These are phyloP conservation scores for Myzus persicae DNA, from an alignment of 1,140 invertebrate genomes.

Conservation along the genomic window DNA sequence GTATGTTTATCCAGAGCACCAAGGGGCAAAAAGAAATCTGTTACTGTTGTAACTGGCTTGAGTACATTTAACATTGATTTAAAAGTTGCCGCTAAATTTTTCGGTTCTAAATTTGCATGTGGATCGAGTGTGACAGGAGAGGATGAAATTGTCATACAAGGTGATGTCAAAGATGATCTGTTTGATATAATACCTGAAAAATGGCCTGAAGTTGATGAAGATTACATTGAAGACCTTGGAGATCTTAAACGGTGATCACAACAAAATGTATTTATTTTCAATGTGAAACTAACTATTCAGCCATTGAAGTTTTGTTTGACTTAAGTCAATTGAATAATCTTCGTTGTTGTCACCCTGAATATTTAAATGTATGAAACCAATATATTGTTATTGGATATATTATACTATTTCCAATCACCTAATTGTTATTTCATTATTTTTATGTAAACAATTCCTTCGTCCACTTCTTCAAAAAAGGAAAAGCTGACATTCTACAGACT, in stretches of 20 bases:
- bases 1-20: conserved; percentile 85
- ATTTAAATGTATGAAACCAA: not conserved
- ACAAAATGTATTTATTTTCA: not conserved
- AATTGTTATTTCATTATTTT: conserved; percentile 20
- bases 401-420: not conserved
- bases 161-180: conserved; percentile 96
- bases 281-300: conserved; percentile 20
- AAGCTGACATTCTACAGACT: not conserved
- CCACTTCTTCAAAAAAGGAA: not conserved
- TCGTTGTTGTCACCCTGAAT: conserved; percentile 16
- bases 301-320: not conserved
- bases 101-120: conserved; percentile 97
- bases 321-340: conserved; percentile 17
- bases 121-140: conserved; percentile 97
- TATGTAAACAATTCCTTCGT: not conserved
- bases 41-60: conserved; percentile 88
- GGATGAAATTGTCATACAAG: conserved; percentile 99
- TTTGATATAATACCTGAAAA: conserved; percentile 98
- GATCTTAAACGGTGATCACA: conserved; percentile 64
- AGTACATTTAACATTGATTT: conserved; percentile 96
- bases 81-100: conserved; percentile 97
- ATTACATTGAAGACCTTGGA: conserved; percentile 65
- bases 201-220: conserved; percentile 79
- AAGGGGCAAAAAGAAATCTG: conserved; percentile 97
- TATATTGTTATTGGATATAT: conserved; percentile 11